phyloP scores from a whole-genome alignment of 2,113 vertebrate genomes.

The Clinocottus analis region DNA sequence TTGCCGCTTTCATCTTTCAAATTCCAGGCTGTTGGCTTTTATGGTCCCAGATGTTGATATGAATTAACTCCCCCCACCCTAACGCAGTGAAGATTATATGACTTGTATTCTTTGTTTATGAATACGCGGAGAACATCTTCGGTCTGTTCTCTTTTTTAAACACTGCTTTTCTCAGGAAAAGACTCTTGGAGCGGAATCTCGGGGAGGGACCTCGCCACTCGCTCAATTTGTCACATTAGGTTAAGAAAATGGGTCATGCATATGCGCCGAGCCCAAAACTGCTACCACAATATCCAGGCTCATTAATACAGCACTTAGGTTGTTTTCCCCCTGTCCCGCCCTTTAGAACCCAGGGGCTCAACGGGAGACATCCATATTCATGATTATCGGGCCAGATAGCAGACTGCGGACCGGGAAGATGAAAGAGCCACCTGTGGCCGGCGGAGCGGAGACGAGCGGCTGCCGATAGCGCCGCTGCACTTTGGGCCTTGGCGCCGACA shows the following conservation, averaged over 20 bases:
- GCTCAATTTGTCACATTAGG: constrained; percentile 59
- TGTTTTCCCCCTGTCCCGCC: constrained; percentile 46
- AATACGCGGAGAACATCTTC: constrained; percentile 51
- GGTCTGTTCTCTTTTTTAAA: constrained; percentile 35
- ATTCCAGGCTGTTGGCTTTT: constrained; percentile 66
- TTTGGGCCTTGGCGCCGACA: constrained; percentile 47
- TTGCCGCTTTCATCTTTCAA: constrained; percentile 69
- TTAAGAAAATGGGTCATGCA: constrained; percentile 60
- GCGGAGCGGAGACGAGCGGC: constrained; percentile 70
- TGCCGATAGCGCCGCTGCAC: constrained; percentile 54
- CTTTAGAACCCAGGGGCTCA: constrained; percentile 54
- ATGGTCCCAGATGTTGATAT: constrained; percentile 65
- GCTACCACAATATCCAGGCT: constrained; percentile 43
- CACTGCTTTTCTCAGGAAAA: constrained; percentile 12
- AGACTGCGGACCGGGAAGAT: constrained; percentile 53
- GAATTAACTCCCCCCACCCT: constrained; percentile 44
- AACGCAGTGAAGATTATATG: constrained; percentile 65
- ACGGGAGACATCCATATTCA: constrained; percentile 72
- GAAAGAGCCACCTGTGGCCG: constrained; percentile 82
- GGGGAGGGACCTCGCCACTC: constrained; percentile 26
- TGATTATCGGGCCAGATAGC: constrained; percentile 53
- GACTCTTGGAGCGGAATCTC: constrained; percentile 8
- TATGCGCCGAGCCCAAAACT: constrained; percentile 54
- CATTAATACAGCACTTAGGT: constrained; percentile 67
- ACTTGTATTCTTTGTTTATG: constrained; percentile 60